These are phyloP conservation scores for Rhynchomys soricoides DNA, from an alignment of 2,113 vertebrate genomes.

Conservation along the genomic window DNA sequence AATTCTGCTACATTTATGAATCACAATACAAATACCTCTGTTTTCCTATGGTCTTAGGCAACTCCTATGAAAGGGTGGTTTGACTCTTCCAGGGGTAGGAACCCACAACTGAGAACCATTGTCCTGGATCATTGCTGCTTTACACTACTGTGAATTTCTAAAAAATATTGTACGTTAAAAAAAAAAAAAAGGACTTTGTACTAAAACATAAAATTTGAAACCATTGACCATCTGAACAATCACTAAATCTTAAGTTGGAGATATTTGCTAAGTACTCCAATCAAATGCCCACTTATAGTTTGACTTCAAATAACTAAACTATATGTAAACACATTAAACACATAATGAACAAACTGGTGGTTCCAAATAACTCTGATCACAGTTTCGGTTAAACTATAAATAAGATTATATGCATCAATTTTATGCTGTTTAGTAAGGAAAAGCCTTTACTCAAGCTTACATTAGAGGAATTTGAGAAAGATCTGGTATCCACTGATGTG, in stretches of 20 bases:
- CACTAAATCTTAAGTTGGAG: slow-evolving; percentile 60
- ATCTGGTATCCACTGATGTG: background rate
- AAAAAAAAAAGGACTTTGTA: slow-evolving; percentile 40
- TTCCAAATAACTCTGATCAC: slow-evolving; percentile 51
- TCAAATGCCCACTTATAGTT: slow-evolving; percentile 60
- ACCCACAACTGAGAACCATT: background rate
- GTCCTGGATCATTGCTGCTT: slow-evolving; percentile 4
- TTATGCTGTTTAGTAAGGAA: background rate
- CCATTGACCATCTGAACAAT: slow-evolving; percentile 41
- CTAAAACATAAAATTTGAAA: slow-evolving; percentile 59
- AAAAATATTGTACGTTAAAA: slow-evolving; percentile 56
- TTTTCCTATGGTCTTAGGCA: background rate
- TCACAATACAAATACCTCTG: background rate
- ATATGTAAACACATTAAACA: slow-evolving; percentile 11
- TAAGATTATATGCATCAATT: slow-evolving; percentile 38
- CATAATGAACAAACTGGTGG: slow-evolving; percentile 57
- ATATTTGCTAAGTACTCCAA: slow-evolving; percentile 63
- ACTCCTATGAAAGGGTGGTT: background rate
- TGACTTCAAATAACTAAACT: slow-evolving; percentile 65
- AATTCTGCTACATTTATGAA: background rate
- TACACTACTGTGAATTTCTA: slow-evolving; percentile 21
- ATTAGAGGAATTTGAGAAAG: slow-evolving; percentile 1
- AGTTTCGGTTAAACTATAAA: slow-evolving; percentile 52
- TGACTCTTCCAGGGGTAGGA: background rate
- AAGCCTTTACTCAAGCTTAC: background rate